Percentiles rank a stretch among this genome's conserved stretches.
Conservation (phyloP, 2,797 vertebrate species). For the Argya squamiceps region DNA sequence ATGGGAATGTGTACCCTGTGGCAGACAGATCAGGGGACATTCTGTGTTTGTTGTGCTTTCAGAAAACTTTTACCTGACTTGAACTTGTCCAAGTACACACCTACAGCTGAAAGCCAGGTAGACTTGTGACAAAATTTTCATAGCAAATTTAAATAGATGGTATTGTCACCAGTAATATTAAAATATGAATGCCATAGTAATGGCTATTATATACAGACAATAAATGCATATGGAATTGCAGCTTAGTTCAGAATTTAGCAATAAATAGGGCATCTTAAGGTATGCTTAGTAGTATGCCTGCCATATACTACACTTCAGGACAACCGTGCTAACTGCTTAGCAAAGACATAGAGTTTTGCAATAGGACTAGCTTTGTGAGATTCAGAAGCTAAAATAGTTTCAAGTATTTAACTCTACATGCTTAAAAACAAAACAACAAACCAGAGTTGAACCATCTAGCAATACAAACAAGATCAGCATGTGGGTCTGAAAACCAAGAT, state of each 20-base stretch:
- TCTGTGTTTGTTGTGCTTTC: not conserved
- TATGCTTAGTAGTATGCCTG: conserved; percentile 58
- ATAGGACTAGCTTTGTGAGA: not conserved
- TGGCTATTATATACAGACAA: not conserved
- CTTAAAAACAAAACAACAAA: conserved; percentile 1
- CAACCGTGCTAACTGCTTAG: conserved; percentile 49
- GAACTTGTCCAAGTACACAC: not conserved
- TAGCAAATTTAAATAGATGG: not conserved
- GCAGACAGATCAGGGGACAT: fast-evolving
- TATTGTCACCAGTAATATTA: not conserved
- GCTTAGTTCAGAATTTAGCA: conserved; percentile 45
- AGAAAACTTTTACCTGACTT: not conserved
- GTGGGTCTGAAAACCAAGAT: not conserved
- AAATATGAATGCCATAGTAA: not conserved
- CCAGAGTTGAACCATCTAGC: not conserved
- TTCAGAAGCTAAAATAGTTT: conserved; percentile 17
- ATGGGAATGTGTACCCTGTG: fast-evolving
- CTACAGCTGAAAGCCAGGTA: not conserved
- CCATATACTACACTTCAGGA: conserved; percentile 43
- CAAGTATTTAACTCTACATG: not conserved
- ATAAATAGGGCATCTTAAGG: conserved; percentile 31
- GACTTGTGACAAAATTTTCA: not conserved
- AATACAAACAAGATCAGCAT: not conserved
- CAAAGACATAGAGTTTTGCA: not conserved
- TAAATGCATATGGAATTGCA: conserved; percentile 12